These are phyloP conservation scores for Himalopsyche japonica DNA, from an alignment of 2,888 invertebrate genomes.

Conservation along the genomic window DNA sequence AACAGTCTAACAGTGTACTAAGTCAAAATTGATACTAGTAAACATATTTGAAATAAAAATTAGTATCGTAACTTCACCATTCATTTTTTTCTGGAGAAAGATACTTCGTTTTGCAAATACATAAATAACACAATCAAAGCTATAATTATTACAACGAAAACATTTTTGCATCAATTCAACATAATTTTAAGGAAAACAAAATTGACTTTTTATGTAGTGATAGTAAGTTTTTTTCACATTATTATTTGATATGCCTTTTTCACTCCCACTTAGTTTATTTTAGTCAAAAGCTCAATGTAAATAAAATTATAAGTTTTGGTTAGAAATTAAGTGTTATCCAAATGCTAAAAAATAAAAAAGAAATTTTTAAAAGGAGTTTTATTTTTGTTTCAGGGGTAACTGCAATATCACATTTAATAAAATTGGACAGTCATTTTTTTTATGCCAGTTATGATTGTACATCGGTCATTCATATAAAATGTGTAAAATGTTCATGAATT, in stretches of 20 bases:
- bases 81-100: not conserved
- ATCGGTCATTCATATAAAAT: too few relatives aligned
- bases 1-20: too few relatives aligned
- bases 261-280: not conserved
- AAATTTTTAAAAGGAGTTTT: not conserved
- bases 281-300: slow-evolving; percentile 12
- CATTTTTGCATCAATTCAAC: not conserved
- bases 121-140: not conserved
- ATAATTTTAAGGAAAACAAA: not conserved
- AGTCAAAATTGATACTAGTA: too few relatives aligned
- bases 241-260: not conserved
- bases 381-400: not conserved
- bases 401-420: too few relatives aligned
- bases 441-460: too few relatives aligned
- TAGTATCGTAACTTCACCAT: too few relatives aligned
- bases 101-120: not conserved
- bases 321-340: not conserved
- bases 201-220: not conserved
- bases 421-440: too few relatives aligned
- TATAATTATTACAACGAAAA: not conserved
- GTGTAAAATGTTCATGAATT: too few relatives aligned
- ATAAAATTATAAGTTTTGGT: not conserved
- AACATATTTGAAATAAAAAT: too few relatives aligned
- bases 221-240: not conserved
- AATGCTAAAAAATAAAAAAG: slow-evolving; percentile 1